Evolutionary conservation across 2,797 vertebrate species (phyloP).

Genomic region (Gephyroberyx darwinii): DNA sequence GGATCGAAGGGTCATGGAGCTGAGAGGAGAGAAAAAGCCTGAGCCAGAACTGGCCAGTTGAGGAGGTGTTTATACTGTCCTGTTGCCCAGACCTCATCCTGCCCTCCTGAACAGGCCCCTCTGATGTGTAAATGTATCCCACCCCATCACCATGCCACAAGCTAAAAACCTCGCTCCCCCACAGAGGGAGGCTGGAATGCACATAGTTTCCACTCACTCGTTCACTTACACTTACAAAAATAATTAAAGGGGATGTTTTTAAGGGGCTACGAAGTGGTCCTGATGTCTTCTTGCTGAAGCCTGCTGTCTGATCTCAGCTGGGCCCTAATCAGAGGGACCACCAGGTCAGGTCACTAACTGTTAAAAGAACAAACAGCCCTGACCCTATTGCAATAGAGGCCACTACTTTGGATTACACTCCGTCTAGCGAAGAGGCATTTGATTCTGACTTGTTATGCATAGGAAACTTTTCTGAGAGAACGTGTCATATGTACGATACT

Average conservation of each 20-base stretch:
- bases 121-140: conserved; percentile 61
- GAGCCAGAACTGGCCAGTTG: conserved; percentile 65
- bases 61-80: conserved; percentile 59
- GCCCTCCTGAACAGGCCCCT: conserved; percentile 57
- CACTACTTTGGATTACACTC: conserved; percentile 43
- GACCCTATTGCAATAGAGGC: conserved; percentile 50
- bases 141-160: conserved; percentile 51
- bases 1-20: neutral
- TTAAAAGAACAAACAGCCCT: conserved; percentile 60
- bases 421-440: neutral
- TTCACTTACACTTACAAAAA: conserved; percentile 78
- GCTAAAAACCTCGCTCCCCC: conserved; percentile 51
- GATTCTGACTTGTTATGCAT: conserved; percentile 35
- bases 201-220: conserved; percentile 82
- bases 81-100: conserved; percentile 47
- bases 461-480: conserved; percentile 2
- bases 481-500: conserved; percentile 13
- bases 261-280: conserved; percentile 63
- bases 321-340: conserved; percentile 69
- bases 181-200: conserved; percentile 67
- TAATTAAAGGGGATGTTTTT: conserved; percentile 79
- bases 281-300: conserved; percentile 62
- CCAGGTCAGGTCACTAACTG: conserved; percentile 56
- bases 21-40: conserved; percentile 60
- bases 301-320: conserved; percentile 73